Evolutionary conservation across 2,113 vertebrate species (phyloP), one percentile per base, ranked within the genome.

Genomic region (Eidolon helvum): DNA sequence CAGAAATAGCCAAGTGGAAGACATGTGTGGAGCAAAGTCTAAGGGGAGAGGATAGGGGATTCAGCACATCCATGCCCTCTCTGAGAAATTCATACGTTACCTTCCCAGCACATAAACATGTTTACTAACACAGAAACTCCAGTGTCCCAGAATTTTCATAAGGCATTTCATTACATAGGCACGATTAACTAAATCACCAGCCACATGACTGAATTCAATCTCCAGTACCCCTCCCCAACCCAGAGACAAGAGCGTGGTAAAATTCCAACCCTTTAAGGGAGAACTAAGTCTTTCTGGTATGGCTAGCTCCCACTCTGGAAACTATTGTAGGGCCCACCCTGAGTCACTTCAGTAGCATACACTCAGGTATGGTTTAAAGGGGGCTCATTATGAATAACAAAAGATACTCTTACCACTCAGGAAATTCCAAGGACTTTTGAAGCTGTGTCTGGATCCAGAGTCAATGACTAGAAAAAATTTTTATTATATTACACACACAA

Each of bases 391-490:
- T 84, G 19, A 90, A 55, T 57, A 94, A 80, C 53, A 77, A 72
- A 94, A 85, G 33, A 59, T 45, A 79, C 4, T 50, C 63, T 12
- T 33, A 43, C 66, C 35, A 53, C 40, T 55, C 48, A 79, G 65
- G 75, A 93, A 95, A 85, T 93, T 35, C 40, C 82, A 95, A 66
- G 40, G 21, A 28, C 55, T 94, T 90, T n/a, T 72, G 38, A 94
- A 97, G 43, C 43, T 74, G 35, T 30, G 6, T 80, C 55, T 69
- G 43, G 61, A 89, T 33, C 28, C 28, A 78, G n/a, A 53, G n/a
- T 78, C 75, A 90, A 86, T 63, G n/a, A 80, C 48, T 21, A 90
- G 35, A 87, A 65, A 87, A 5, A 50, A 57, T 83, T 55, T 84
- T 97, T 74, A 82, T 77, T 71, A 35, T 35, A 71, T 78, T 50